phyloP scores from a whole-genome alignment of 2,888 invertebrate genomes.

The Cataglyphis altisquamis region DNA sequence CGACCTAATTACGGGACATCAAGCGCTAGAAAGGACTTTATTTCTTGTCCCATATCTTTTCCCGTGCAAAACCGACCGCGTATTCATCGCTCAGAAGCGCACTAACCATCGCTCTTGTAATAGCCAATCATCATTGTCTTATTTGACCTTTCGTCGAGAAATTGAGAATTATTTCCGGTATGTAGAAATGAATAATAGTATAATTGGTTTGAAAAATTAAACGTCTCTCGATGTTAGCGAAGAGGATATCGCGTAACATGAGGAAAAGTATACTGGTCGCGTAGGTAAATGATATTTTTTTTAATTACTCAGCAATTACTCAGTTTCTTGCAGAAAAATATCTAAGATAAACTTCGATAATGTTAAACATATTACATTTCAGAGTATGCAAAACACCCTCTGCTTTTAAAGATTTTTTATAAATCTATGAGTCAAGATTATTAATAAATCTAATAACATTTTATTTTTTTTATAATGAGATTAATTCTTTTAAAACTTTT shows the following conservation, averaged over 20 bases:
- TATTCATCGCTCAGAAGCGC: background rate
- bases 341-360: background rate
- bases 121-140: background rate
- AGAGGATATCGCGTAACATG: background rate
- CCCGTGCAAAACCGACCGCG: background rate
- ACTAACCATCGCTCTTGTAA: slow-evolving; percentile 6
- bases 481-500: background rate
- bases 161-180: slow-evolving; percentile 24
- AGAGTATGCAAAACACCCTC: background rate
- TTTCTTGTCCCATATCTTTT: slow-evolving; percentile 20
- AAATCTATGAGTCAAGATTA: background rate
- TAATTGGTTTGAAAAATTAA: slow-evolving; percentile 3
- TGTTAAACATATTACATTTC: slow-evolving; percentile 5
- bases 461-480: background rate
- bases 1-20: slow-evolving; percentile 67
- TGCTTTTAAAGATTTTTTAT: background rate
- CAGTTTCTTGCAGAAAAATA: background rate
- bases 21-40: background rate
- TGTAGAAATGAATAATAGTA: slow-evolving; percentile 4
- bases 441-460: background rate
- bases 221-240: background rate
- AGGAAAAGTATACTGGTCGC: background rate
- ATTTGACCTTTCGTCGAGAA: background rate
- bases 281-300: background rate
- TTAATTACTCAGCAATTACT: background rate